Base-by-base conservation (phyloP, 2,113 vertebrate genomes). In the Macquaria australasica region DNA sequence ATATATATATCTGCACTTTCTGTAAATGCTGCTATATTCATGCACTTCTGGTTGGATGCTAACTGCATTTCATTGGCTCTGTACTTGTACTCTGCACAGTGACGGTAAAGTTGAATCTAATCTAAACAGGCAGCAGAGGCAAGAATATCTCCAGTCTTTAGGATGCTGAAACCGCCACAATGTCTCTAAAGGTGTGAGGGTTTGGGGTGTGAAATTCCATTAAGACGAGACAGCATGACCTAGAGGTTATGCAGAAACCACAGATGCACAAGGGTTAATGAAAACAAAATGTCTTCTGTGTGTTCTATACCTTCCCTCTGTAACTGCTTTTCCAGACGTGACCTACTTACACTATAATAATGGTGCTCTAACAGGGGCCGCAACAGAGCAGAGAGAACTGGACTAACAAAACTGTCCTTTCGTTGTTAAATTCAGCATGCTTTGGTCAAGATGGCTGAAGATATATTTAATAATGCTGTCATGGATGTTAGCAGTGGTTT, bases 261-360 rank as follows among this genome's bases (percentile, higher is more conserved):
- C 16, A 76, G 25, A 20, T 12, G 37, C 1, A 59, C 28, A 41
- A 45, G 11, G 34, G 50, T 20, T 71, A 41, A 55, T 3, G 20
- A 60, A 69, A 66, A 68, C 50, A n/a, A 50, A 55, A 72, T 64
- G 41, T 8, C 21, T 58, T 76, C 45, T 70, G 41, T 56, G 21
- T 62, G 64, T 14, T 48, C 59, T 64, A 53, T 73, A 81, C 39
- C 21, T 45, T 69, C 28, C 20, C 64, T 43, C 67, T 56, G 59
- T 56, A 83, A 90, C 21, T 67, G 71, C 63, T 82, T 87, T 87
- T 82, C 78, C 84, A 88, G 74, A 88, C 55, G 1, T 86, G 86
- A 89, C 83, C 87, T 82, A 90, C 67, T 86, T 91, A 50, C 58
- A 66, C 2, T 18, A 25, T 37, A 37, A 71, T 76, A 76, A 51